phyloP scores from a whole-genome alignment of 92 coral and sea anemone genomes.

The Hydrozoanthus gracilis region DNA sequence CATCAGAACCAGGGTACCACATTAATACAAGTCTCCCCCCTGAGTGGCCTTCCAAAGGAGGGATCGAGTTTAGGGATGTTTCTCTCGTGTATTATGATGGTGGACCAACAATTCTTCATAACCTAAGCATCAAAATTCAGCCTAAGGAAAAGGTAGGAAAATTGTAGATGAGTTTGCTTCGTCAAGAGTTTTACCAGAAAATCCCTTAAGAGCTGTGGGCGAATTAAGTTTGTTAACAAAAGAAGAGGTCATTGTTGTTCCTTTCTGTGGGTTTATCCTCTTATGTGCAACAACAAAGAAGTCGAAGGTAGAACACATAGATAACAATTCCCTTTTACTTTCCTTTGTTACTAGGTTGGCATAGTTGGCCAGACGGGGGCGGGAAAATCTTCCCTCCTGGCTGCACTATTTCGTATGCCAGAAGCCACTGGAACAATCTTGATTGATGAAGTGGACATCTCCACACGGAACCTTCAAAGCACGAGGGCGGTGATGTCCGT shows the following conservation, averaged over 20 bases:
- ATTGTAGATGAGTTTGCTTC: not conserved
- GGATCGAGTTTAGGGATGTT: conserved; percentile 25
- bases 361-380: conserved; percentile 30
- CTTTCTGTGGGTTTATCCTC: not conserved
- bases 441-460: conserved; percentile 27
- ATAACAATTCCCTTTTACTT: not conserved
- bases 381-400: conserved; percentile 21
- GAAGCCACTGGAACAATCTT: conserved; percentile 26
- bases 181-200: not conserved
- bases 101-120: conserved; percentile 11
- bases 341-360: not conserved
- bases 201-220: not conserved
- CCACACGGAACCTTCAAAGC: not conserved
- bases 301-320: not conserved
- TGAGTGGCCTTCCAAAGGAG: conserved; percentile 15
- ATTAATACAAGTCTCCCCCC: not conserved
- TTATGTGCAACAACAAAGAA: not conserved
- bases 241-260: not conserved
- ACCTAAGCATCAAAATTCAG: not conserved
- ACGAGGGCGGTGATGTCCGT: conserved; percentile 11
- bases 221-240: not conserved
- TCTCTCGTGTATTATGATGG: conserved; percentile 17
- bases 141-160: conserved; percentile 3
- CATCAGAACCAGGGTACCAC: conserved; percentile 27
- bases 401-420: conserved; percentile 36